Conservation (phyloP, 2,888 invertebrate genomes). For the Hybos culiciformis region DNA sequence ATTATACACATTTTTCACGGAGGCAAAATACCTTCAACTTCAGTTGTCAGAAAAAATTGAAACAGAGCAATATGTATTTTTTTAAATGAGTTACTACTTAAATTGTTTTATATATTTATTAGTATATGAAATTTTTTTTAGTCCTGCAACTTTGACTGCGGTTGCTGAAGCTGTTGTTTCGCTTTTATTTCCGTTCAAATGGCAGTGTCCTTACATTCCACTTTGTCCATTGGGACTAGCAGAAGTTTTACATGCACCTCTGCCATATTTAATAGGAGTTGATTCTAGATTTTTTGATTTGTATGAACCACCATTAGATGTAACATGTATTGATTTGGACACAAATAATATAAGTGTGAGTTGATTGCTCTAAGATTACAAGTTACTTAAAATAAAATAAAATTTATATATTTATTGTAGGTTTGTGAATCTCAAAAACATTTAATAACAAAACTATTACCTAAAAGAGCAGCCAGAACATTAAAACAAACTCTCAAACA, state of each 20-base stretch:
- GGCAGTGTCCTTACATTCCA: conserved; percentile 99
- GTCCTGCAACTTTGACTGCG: conserved; percentile 90
- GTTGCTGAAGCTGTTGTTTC: conserved; percentile 94
- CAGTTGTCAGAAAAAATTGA: no score
- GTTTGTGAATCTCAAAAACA: conserved; percentile 80
- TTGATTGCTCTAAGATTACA: conserved; percentile 13
- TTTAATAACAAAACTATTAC: conserved; percentile 65
- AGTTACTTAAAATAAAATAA: background rate
- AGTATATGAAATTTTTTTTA: no score
- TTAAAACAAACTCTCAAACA: conserved; percentile 65
- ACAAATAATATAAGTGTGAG: conserved; percentile 86
- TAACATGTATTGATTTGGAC: conserved; percentile 95
- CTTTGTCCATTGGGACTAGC: conserved; percentile 90
- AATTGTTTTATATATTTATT: conserved; percentile 4
- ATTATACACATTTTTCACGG: no score
- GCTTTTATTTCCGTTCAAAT: conserved; percentile 94
- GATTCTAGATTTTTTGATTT: conserved; percentile 96
- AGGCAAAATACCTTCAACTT: no score
- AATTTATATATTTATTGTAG: conserved; percentile 28
- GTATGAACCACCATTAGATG: conserved; percentile 91
- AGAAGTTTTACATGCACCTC: conserved; percentile 92
- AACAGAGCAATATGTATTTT: no score
- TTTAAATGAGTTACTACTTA: no score
- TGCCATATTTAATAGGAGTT: conserved; percentile 94
- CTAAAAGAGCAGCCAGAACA: conserved; percentile 73